Evolutionary conservation across 2,113 vertebrate species (phyloP).

Genomic region (Malurus alboscapulatus): DNA sequence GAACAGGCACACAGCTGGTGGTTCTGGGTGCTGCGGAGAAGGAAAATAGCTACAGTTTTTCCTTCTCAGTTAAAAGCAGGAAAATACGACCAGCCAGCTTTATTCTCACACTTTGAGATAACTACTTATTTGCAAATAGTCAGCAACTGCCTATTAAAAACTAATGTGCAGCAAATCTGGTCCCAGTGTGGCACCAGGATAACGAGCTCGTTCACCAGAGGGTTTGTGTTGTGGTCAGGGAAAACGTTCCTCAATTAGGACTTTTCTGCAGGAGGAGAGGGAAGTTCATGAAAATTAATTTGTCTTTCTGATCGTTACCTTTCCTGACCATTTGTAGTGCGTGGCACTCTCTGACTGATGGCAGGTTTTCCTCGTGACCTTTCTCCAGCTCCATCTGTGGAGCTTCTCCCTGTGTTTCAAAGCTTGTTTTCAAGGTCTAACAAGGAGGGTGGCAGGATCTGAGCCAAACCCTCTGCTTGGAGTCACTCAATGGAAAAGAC

Average conservation of each 20-base stretch:
- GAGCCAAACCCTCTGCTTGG: neutral
- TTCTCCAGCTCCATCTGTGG: neutral
- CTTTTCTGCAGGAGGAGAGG: neutral
- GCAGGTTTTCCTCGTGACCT: neutral
- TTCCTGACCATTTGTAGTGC: neutral
- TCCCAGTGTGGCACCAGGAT: neutral
- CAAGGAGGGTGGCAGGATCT: neutral
- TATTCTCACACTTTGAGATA: neutral
- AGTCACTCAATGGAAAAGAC: conserved; percentile 18
- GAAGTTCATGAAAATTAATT: conserved; percentile 5
- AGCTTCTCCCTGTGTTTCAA: neutral
- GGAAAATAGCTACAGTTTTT: neutral
- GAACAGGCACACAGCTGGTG: neutral
- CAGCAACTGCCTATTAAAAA: conserved; percentile 24
- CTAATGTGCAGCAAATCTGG: neutral
- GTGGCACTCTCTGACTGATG: neutral
- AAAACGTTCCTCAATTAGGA: neutral
- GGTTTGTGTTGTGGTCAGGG: neutral
- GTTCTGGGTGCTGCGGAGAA: neutral
- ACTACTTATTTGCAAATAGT: conserved; percentile 27
- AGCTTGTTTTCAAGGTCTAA: conserved; percentile 2
- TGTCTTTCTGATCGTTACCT: neutral
- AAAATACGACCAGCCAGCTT: neutral
- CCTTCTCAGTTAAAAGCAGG: neutral
- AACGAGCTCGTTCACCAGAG: conserved; percentile 13